Base-by-base conservation (phyloP, 2,113 vertebrate genomes). In the Mirza zaza region DNA sequence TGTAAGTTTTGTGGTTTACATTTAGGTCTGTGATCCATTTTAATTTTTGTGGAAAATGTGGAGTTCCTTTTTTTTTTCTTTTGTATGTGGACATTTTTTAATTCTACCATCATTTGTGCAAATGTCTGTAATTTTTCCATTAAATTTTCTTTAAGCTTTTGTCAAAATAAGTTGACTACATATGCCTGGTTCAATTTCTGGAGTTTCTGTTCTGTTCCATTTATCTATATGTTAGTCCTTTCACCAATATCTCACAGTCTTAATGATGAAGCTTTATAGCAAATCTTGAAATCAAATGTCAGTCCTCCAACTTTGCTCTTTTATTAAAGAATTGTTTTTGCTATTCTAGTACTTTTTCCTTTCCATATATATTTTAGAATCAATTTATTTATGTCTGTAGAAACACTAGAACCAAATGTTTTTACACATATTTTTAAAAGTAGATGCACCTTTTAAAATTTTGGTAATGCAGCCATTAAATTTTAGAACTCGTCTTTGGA, bases 391-490 rank as follows among this genome's bases (percentile, higher is more conserved):
- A n/a, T 45, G 59, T 67, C 50, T 61, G 18, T 21, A 75, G 52
- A 92, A 92, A 67, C 34, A 13, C 34, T 87, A n/a, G 11, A 23
- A 34, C 11, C 6, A 45, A 39, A 81, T 59, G 21, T 67, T 86
- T 96, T 77, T 55, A 61, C n/a, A 82, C 21, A 63, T 76, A 39
- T 23, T 87, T 81, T 95, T 76, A 29, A 87, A 86, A 91, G 20
- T 82, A 87, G 9, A 21, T 36, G 45, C 5, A 3, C 34, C n/a
- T 83, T 55, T 79, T 39, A 55, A 70, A 42, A 32, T 45, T 96
- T 96, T 55, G 67, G 29, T 85, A 84, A 36, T 71, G 9, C 15
- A 84, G 8, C 10, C 50, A 17, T 88, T 84, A 52, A 59, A 88
- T 21, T 87, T 87, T 45, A 80, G 17, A 88, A 67, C 10, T 87